Percentiles rank a stretch among this genome's conserved stretches.
Evolutionary conservation across 2,888 invertebrate species (phyloP).

Genomic region (Bursaphelenchus okinawaensis): DNA sequence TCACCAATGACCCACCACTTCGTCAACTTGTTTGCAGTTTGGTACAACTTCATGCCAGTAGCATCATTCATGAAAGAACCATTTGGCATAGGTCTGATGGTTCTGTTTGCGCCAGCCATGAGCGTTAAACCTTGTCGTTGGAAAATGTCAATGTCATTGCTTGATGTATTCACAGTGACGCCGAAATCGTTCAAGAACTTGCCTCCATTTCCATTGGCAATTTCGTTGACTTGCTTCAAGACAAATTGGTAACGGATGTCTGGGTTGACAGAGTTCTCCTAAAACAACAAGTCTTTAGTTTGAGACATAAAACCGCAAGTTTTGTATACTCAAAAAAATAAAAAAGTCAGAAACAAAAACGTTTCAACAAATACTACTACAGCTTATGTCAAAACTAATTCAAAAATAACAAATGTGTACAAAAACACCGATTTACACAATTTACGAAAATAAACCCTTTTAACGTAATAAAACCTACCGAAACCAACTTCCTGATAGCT

Average conservation of each 20-base stretch:
- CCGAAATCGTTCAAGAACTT: constrained; percentile 27
- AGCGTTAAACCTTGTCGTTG: not conserved
- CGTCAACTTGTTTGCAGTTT: constrained; percentile 3
- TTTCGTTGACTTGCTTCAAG: constrained; percentile 19
- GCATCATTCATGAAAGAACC: constrained; percentile 11
- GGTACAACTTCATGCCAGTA: not conserved
- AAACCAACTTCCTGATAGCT: constrained; percentile 15
- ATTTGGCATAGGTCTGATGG: not conserved
- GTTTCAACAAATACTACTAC: not conserved
- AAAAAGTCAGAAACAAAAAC: not conserved
- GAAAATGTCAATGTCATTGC: constrained; percentile 3
- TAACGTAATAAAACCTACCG: constrained; percentile 3
- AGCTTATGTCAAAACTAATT: not conserved
- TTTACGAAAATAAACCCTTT: too few relatives aligned
- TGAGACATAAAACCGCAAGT: too few relatives aligned
- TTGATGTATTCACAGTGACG: constrained; percentile 7
- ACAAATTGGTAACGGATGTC: constrained; percentile 23
- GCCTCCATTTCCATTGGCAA: constrained; percentile 16
- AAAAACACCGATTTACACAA: too few relatives aligned
- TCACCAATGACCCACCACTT: constrained; percentile 17
- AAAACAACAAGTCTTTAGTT: too few relatives aligned
- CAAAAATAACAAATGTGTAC: too few relatives aligned
- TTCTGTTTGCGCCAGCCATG: not conserved
- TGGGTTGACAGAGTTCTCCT: constrained; percentile 28
- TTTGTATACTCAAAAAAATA: too few relatives aligned